Evolutionary conservation across 1,140 invertebrate species (phyloP), one percentile per base, ranked within the genome.

Genomic region (Diorhabda carinulata): DNA sequence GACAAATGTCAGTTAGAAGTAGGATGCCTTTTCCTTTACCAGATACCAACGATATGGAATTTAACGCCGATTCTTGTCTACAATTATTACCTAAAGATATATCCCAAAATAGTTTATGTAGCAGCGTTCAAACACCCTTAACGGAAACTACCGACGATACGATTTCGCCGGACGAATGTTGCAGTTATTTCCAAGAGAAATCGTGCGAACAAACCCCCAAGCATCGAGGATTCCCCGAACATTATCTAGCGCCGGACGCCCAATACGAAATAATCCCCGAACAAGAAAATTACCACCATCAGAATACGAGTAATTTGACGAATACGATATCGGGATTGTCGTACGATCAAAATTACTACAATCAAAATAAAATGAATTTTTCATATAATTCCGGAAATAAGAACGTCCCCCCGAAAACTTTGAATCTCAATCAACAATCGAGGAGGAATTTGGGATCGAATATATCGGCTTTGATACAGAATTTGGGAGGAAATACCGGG

Each of bases 211-310:
- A 65, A 43, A 52, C 67, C 3, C 57, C 70, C 44, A 72, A 72
- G 3, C 71, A 74, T 43, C 47, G 73, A 47, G 62, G 67, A 0
- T 77, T 76, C 56, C 65, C 72, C 5, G 80, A 82, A 9, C 79
- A 82, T 0, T 86, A 87, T 68, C 72, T 87, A 6, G 85, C 86
- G 3, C 86, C 86, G 0, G 87, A 88, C 73, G 86, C 87, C 3
- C 87, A 88, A 69, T 89, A 89, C 72, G 87, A 88, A 73, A 82
- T 87, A 8, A 67, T 67, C 43, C 65, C 65, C n/a, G 65, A 67
- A 45, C 65, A 67, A 60, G 65, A 67, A 3, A 43, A 43, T 9
- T 67, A 60, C 10, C 40, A 56, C 9, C 61, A 43, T 5, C 63
- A 64, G 25, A 59, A 73, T 60, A 73, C 70, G 6, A 76, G 73